phyloP scores from a whole-genome alignment of 2,797 vertebrate species.

The Orientallactaga sibirica region DNA sequence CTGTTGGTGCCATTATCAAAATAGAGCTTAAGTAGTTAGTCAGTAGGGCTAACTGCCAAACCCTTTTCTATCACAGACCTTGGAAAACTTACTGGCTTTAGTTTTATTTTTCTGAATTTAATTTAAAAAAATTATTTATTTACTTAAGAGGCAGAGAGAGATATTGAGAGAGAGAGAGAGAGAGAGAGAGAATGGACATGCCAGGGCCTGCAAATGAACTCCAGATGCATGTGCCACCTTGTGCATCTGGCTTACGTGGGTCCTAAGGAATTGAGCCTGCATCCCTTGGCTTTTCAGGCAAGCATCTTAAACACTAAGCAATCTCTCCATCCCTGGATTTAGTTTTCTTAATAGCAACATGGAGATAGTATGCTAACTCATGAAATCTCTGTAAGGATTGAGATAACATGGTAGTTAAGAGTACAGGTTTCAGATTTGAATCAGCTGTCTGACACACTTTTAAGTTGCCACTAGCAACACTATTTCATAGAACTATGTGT shows the following conservation, averaged over 20 bases:
- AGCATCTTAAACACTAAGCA: too few relatives aligned
- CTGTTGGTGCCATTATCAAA: rapidly evolving
- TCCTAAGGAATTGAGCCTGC: too few relatives aligned
- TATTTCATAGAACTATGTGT: background rate
- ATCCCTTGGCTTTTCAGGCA: too few relatives aligned
- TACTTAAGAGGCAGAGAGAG: too few relatives aligned
- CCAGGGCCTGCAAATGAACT: too few relatives aligned
- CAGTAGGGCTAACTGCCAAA: background rate
- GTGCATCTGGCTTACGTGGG: too few relatives aligned
- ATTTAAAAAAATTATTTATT: too few relatives aligned
- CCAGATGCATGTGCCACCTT: too few relatives aligned
- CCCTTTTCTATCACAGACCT: background rate
- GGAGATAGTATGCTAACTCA: background rate
- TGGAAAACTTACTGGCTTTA: background rate
- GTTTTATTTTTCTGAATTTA: background rate
- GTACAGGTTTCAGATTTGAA: background rate
- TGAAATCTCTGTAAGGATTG: background rate
- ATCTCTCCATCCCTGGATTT: too few relatives aligned
- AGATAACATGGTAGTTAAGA: background rate
- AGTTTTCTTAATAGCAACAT: background rate
- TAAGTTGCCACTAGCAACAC: background rate
- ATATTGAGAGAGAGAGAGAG: too few relatives aligned
- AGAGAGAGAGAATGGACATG: too few relatives aligned
- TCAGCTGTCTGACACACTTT: background rate
- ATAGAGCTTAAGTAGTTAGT: background rate